phyloP scores from a whole-genome alignment of 2,888 invertebrate genomes.

The Notodonta dromedarius region DNA sequence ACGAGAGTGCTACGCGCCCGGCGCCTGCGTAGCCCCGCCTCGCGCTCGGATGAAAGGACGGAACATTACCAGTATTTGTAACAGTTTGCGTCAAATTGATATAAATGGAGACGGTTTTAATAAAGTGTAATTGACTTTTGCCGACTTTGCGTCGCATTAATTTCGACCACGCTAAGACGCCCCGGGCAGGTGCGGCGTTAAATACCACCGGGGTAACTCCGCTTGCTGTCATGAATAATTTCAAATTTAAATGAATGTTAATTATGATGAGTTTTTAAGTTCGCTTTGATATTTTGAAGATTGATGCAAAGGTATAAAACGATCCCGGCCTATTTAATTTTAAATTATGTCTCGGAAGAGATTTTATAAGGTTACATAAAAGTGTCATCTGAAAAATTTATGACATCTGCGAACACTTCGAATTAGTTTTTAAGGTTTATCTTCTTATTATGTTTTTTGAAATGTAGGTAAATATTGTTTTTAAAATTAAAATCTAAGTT shows the following conservation, averaged over 20 bases:
- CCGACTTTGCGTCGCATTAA: slow-evolving; percentile 83
- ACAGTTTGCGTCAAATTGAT: slow-evolving; percentile 85
- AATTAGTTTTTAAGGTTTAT: slow-evolving; percentile 21
- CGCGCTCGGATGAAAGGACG: slow-evolving; percentile 78
- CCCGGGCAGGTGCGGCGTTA: slow-evolving; percentile 80
- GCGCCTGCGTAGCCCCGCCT: slow-evolving; percentile 83
- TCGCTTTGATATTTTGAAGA: slow-evolving; percentile 56
- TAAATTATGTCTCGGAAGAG: slow-evolving; percentile 7
- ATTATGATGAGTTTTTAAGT: slow-evolving; percentile 77
- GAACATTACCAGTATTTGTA: slow-evolving; percentile 84
- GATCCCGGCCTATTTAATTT: slow-evolving; percentile 25
- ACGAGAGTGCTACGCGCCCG: slow-evolving; percentile 54
- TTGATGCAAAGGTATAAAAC: slow-evolving; percentile 49
- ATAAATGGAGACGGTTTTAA: slow-evolving; percentile 85
- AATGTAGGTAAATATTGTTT: not conserved
- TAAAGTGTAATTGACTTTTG: slow-evolving; percentile 85
- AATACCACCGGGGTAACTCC: slow-evolving; percentile 75
- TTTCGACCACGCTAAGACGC: slow-evolving; percentile 82
- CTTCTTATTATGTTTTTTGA: slow-evolving; percentile 9
- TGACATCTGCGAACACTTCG: not conserved
- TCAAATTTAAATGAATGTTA: slow-evolving; percentile 80
- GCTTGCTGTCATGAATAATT: slow-evolving; percentile 77
- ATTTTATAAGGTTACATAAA: slow-evolving; percentile 4
- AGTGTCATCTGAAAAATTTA: slow-evolving; percentile 6
- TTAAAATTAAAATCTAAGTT: too few relatives aligned